A percentile compares a stretch with the other conserved stretches of the same genome.
Evolutionary conservation across 1,140 invertebrate species (phyloP).

Genomic region (Pachypsylla venusta): DNA sequence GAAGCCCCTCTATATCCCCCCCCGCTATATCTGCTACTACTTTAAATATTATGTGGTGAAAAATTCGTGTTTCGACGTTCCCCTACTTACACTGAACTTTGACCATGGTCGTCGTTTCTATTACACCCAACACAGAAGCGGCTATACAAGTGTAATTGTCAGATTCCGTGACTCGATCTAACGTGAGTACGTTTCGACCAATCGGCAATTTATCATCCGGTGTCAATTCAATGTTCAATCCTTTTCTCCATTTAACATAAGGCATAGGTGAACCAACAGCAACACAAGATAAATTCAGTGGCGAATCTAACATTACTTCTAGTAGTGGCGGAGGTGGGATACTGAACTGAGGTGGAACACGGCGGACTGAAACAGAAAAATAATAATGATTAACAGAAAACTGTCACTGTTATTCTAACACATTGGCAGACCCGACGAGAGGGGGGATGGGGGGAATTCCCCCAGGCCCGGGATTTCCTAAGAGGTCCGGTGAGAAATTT

Average conservation of each 20-base stretch:
- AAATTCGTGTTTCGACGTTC: no score
- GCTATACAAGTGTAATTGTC: constrained; percentile 96
- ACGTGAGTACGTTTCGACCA: constrained; percentile 65
- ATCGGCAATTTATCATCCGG: constrained; percentile 72
- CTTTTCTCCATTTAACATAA: constrained; percentile 87
- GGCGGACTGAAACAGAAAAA: constrained; percentile 52
- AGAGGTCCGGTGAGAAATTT: no score
- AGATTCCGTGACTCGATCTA: constrained; percentile 76
- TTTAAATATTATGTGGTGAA: no score
- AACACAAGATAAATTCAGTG: constrained; percentile 87
- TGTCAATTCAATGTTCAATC: constrained; percentile 58
- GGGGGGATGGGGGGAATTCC: no score
- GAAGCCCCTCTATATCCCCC: no score
- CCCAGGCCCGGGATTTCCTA: no score
- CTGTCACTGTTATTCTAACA: no score
- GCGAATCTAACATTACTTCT: constrained; percentile 79
- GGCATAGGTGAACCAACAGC: constrained; percentile 96
- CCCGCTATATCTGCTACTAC: no score
- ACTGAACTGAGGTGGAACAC: constrained; percentile 87
- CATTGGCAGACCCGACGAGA: not conserved
- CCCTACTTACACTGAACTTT: constrained; percentile 85
- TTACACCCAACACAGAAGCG: constrained; percentile 80
- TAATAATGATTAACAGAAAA: not conserved
- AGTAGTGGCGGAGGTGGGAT: constrained; percentile 64
- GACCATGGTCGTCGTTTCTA: constrained; percentile 70